A percentile compares a stretch with the other conserved stretches of the same genome.
Conservation (phyloP, 2,113 vertebrate species). For the Menura novaehollandiae region DNA sequence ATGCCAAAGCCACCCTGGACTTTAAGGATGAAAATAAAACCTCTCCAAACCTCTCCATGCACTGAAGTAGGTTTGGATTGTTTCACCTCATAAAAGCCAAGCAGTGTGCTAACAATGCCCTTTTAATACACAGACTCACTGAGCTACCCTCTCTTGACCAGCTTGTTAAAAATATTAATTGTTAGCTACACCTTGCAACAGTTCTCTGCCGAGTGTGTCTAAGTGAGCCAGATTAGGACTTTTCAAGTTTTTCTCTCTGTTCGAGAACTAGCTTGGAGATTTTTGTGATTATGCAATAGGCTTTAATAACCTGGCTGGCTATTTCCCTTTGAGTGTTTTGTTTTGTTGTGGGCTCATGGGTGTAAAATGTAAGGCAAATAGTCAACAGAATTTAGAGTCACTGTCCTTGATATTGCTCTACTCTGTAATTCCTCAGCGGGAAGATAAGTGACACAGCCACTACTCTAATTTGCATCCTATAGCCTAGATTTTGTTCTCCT, state of each 20-base stretch:
- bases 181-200: neutral
- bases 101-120: constrained; percentile 56
- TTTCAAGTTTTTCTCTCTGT: neutral
- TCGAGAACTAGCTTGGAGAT: neutral
- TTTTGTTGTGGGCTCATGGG: neutral
- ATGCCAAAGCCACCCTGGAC: constrained; percentile 77
- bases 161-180: constrained; percentile 60
- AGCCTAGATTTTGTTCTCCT: constrained; percentile 62
- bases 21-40: constrained; percentile 74
- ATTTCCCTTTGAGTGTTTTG: neutral
- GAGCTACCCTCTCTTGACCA: constrained; percentile 37
- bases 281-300: neutral
- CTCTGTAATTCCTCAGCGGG: constrained; percentile 28
- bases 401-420: constrained; percentile 10
- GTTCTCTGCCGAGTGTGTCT: neutral
- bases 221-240: neutral
- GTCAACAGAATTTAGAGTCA: neutral
- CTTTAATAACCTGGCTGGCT: neutral
- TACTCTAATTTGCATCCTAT: constrained; percentile 63
- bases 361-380: neutral
- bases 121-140: constrained; percentile 43
- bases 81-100: constrained; percentile 75
- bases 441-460: constrained; percentile 33
- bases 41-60: constrained; percentile 66
- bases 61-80: constrained; percentile 69